These are phyloP conservation scores for Leptura quadrifasciata DNA, from an alignment of 2,888 invertebrate species.

Conservation along the genomic window DNA sequence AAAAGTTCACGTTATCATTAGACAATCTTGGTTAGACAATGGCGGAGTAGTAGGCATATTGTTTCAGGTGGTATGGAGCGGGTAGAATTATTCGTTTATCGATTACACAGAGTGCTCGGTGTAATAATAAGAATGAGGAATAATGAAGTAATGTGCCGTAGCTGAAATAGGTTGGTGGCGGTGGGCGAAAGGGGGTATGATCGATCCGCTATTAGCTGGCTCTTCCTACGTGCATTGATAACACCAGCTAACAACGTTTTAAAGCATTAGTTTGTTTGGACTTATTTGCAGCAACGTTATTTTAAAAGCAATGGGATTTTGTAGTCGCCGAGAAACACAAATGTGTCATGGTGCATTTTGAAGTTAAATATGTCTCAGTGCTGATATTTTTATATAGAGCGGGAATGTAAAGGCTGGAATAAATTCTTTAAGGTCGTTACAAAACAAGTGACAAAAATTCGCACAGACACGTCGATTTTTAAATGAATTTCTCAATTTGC, in stretches of 20 bases:
- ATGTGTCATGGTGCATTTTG: background rate
- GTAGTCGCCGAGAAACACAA: background rate
- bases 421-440: too few species aligned
- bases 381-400: background rate
- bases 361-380: background rate
- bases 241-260: constrained; percentile 56
- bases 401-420: too few species aligned
- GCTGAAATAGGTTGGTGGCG: constrained; percentile 35
- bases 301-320: constrained; percentile 27
- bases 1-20: constrained; percentile 44
- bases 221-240: constrained; percentile 57
- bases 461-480: too few species aligned
- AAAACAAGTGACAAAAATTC: too few species aligned
- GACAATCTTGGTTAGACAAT: constrained; percentile 45
- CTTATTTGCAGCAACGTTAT: constrained; percentile 43
- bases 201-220: constrained; percentile 56
- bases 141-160: constrained; percentile 57
- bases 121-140: constrained; percentile 57
- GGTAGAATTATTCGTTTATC: constrained; percentile 56
- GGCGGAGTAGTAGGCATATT: constrained; percentile 41
- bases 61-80: constrained; percentile 43
- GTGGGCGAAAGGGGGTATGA: constrained; percentile 46
- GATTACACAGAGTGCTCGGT: constrained; percentile 58
- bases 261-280: constrained; percentile 56
- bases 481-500: too few species aligned